Conservation (phyloP, 2,888 invertebrate genomes). For the Brachylomia viminalis region DNA sequence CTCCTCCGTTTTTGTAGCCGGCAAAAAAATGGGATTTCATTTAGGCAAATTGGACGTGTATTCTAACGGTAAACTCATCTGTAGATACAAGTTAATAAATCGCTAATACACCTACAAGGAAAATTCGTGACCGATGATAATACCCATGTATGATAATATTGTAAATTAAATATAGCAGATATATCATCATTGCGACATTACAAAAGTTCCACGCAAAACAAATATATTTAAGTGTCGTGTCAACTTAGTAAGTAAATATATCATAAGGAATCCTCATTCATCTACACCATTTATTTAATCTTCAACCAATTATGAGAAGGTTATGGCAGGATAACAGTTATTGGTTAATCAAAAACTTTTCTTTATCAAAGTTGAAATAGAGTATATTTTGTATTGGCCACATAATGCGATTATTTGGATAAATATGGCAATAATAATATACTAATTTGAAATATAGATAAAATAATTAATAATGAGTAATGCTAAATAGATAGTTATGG, state of each 20-base stretch:
- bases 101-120: conserved; percentile 1
- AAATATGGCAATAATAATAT: too few species aligned
- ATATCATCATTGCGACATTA: background rate
- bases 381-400: background rate
- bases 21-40: background rate
- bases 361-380: background rate
- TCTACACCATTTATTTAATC: background rate
- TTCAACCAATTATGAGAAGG: background rate
- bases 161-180: conserved; percentile 22
- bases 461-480: too few species aligned
- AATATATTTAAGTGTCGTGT: conserved; percentile 20
- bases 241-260: conserved; percentile 13
- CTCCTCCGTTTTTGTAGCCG: too few species aligned
- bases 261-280: too few species aligned
- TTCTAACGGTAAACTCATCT: background rate
- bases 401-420: background rate
- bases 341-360: background rate
- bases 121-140: conserved; percentile 14
- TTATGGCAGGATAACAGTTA: background rate
- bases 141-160: background rate
- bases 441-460: too few species aligned
- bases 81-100: background rate
- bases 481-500: too few species aligned
- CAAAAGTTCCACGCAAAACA: conserved; percentile 32
- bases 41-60: background rate